These are phyloP conservation scores for Sphaerodactylus townsendi DNA, from an alignment of 2,113 vertebrate species.

Conservation along the genomic window DNA sequence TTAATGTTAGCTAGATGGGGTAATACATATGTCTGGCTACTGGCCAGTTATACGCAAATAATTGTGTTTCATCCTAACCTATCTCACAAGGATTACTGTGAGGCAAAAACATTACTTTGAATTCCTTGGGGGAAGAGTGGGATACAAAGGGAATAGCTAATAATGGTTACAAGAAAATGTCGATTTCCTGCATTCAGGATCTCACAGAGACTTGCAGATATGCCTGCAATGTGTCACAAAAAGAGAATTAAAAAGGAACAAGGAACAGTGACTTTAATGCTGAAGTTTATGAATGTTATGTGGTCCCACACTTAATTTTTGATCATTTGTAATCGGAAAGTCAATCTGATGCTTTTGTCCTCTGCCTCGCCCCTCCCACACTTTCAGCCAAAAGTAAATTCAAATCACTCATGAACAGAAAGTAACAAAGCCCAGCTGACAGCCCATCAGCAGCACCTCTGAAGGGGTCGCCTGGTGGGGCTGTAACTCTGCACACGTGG, in stretches of 20 bases:
- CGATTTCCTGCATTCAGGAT: not conserved
- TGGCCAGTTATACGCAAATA: not conserved
- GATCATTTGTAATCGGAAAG: slow-evolving; percentile 4
- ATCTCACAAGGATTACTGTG: not conserved
- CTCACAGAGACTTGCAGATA: not conserved
- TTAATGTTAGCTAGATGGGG: not conserved
- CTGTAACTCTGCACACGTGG: slow-evolving; percentile 55
- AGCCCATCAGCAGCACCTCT: slow-evolving; percentile 33
- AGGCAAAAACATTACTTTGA: not conserved
- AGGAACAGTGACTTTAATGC: not conserved
- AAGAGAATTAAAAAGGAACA: not conserved
- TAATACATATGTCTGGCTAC: not conserved
- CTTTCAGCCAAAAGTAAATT: not conserved
- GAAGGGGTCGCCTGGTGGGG: slow-evolving; percentile 55
- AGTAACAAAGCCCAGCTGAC: slow-evolving; percentile 51
- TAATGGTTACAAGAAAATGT: not conserved
- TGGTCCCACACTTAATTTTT: slow-evolving; percentile 8
- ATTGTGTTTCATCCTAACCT: not conserved
- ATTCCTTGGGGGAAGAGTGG: not conserved
- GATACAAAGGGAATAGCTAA: slow-evolving; percentile 1
- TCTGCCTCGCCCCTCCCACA: not conserved
- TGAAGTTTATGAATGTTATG: not conserved
- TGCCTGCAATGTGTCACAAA: not conserved
- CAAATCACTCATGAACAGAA: slow-evolving; percentile 26
- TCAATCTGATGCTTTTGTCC: not conserved